These are phyloP conservation scores for Amphipyra tragopoginis DNA, from an alignment of 2,888 invertebrate species.

Conservation along the genomic window DNA sequence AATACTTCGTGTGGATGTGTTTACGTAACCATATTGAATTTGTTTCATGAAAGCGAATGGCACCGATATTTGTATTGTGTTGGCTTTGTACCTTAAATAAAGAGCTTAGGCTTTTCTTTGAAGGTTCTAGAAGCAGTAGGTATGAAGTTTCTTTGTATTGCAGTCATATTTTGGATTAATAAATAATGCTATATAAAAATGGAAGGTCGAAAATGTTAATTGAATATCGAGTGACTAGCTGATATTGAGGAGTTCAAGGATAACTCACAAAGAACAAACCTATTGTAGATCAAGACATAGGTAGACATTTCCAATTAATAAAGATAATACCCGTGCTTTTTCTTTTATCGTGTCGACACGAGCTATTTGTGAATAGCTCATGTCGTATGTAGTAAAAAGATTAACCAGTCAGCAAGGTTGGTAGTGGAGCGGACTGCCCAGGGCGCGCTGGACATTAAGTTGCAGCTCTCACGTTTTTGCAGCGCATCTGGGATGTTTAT, in stretches of 20 bases:
- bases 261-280: neutral
- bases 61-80: constrained; percentile 32
- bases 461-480: too few relatives aligned
- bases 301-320: too few relatives aligned
- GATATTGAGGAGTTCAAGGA: constrained; percentile 1
- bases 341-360: too few relatives aligned
- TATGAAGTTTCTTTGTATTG: neutral
- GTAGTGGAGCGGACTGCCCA: too few relatives aligned
- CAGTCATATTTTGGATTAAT: constrained; percentile 10
- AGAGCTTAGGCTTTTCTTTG: constrained; percentile 7
- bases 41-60: constrained; percentile 35
- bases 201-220: constrained; percentile 11
- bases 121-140: neutral
- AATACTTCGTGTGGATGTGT: constrained; percentile 15
- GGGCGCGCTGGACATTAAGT: too few relatives aligned
- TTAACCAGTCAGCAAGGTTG: too few relatives aligned
- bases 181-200: neutral
- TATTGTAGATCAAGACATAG: constrained; percentile 2
- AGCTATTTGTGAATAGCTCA: too few relatives aligned
- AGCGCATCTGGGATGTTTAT: too few relatives aligned
- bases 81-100: constrained; percentile 17
- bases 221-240: constrained; percentile 15
- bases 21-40: constrained; percentile 39
- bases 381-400: too few relatives aligned
- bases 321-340: too few relatives aligned